Conservation (phyloP, 1,140 invertebrate genomes). For the Macrostomum lignano region DNA sequence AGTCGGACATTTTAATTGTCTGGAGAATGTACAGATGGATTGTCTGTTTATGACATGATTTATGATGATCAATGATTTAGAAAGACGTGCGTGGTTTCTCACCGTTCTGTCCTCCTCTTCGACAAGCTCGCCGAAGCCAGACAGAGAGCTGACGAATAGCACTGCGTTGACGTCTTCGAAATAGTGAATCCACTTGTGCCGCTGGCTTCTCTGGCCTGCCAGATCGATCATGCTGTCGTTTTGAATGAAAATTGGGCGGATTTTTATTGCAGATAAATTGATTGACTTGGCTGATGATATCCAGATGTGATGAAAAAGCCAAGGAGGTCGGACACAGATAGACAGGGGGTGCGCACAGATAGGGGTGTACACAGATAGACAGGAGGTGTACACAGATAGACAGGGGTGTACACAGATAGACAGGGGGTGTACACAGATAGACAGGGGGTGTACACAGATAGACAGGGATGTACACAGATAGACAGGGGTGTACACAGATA, state of each 20-base stretch:
- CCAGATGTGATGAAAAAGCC: background rate
- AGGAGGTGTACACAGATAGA: too few species aligned
- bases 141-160: slow-evolving; percentile 23
- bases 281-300: too few species aligned
- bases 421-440: too few species aligned
- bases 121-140: slow-evolving; percentile 16
- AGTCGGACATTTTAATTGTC: slow-evolving; percentile 15
- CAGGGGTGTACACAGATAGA: too few species aligned
- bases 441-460: too few species aligned
- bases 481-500: too few species aligned
- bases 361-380: too few species aligned
- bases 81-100: slow-evolving; percentile 5
- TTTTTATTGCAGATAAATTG: too few species aligned
- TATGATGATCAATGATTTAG: background rate
- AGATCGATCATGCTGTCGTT: slow-evolving; percentile 15
- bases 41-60: background rate
- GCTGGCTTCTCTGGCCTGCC: slow-evolving; percentile 20
- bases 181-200: slow-evolving; percentile 26
- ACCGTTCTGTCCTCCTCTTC: slow-evolving; percentile 13
- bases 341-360: too few species aligned
- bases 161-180: slow-evolving; percentile 27
- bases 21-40: slow-evolving; percentile 9
- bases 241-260: too few species aligned
- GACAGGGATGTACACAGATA: too few species aligned
- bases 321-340: background rate